A percentile compares a stretch with the other conserved stretches of the same genome.
Evolutionary conservation across 2,113 vertebrate genomes (phyloP).

Genomic region (Ophiodon elongatus): DNA sequence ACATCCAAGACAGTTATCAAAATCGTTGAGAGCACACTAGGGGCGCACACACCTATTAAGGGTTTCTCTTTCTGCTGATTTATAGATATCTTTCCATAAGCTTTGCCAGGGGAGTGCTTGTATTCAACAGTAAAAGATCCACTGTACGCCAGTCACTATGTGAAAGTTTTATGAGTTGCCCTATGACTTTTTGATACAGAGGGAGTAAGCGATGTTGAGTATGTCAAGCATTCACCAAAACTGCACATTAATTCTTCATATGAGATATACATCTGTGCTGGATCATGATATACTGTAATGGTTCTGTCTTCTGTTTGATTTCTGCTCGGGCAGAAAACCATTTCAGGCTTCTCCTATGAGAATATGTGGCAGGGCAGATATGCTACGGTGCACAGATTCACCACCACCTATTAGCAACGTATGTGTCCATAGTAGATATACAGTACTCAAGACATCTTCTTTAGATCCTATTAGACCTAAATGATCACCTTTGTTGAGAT

Average conservation of each 20-base stretch:
- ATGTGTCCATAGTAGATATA: neutral
- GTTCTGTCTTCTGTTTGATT: conserved; percentile 7
- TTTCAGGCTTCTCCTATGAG: conserved; percentile 13
- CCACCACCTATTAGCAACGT: neutral
- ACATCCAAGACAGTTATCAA: conserved; percentile 11
- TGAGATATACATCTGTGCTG: neutral
- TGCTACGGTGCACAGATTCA: neutral
- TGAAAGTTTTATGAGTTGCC: conserved; percentile 47
- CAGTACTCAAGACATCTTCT: neutral
- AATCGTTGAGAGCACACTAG: conserved; percentile 40
- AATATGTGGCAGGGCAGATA: conserved; percentile 1
- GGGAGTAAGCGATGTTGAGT: conserved; percentile 2
- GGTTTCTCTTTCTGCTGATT: conserved; percentile 41
- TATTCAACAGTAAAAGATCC: conserved; percentile 26
- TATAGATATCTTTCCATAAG: conserved; percentile 62
- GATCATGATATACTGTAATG: neutral
- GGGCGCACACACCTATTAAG: conserved; percentile 21
- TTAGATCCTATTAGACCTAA: neutral
- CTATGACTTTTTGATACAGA: conserved; percentile 34
- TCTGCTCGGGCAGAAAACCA: conserved; percentile 12
- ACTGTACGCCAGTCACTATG: conserved; percentile 4
- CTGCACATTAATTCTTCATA: conserved; percentile 30
- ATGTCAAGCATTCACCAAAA: conserved; percentile 9
- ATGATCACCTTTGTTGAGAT: conserved; percentile 5
- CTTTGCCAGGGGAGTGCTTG: conserved; percentile 61